Base-by-base conservation (phyloP, 2,888 invertebrate species). In the Chalcosyrphus nemorum region DNA sequence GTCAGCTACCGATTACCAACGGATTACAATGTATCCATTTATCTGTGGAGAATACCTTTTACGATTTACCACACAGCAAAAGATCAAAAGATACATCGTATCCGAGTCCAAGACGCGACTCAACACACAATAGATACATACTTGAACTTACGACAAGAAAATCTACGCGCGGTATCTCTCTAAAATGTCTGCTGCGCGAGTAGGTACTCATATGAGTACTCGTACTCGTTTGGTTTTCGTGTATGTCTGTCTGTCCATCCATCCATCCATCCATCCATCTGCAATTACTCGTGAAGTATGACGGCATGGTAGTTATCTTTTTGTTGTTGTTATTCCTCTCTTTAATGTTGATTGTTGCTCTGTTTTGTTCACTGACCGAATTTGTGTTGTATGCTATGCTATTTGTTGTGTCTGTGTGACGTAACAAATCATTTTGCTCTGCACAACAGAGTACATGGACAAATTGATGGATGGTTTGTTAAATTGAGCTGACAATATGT, bases 221-320 rank as follows among this genome's bases (percentile, higher is more conserved):
- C 4, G 29, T 70, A 15, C 17, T 11, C 17, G 15, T 24, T 24
- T 21, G 21, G 56, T 71, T 65, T 65, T 57, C 35, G 15, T 59
- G 59, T 50, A 52, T 35, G 50, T 50, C 61, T 52, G 41, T n/a
- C 72, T 43, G 32, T 68, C 77, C 32, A 32, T 71, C 82, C 47
- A 71, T 81, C 81, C 50, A 59, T 75, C 70, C 52, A 80, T 74
- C 45, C 43, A 70, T 84, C 78, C 38, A 84, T 84, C 84, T 78
- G 78, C 84, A 84, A 84, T 84, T 84, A 80, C 74, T 74, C 74
- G 84, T 84, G 84, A 84, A 84, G 84, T 84, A 84, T 84, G 84
- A 80, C 80, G 84, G 84, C 84, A 84, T 65, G 74, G 80, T 65
- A 75, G 77, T 77, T 72, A 77, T 63, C 72, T 71, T 9, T n/a